Conservation (phyloP, 2,888 invertebrate species). For the Hofmannophila pseudospretella region DNA sequence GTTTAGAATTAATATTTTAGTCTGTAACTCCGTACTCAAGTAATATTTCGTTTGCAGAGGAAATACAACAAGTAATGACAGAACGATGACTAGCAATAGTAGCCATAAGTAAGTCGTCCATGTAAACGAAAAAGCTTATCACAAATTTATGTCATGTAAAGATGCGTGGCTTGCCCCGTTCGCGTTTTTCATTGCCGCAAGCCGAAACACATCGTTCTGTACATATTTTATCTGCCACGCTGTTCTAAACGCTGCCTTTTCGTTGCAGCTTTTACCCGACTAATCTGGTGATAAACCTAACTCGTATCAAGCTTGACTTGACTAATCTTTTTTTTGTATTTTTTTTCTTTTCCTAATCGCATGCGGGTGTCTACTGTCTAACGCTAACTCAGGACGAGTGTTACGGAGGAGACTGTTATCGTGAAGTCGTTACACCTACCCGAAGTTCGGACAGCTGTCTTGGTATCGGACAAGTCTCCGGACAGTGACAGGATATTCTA, state of each 20-base stretch:
- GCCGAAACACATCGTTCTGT: constrained; percentile 39
- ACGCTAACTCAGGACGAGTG: constrained; percentile 43
- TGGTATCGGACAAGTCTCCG: constrained; percentile 25
- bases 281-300: background rate
- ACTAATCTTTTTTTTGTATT: constrained; percentile 20
- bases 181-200: constrained; percentile 19
- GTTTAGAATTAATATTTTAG: constrained; percentile 15
- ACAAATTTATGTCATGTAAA: constrained; percentile 2
- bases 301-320: constrained; percentile 11
- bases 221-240: constrained; percentile 23
- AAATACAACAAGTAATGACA: constrained; percentile 55
- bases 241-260: background rate
- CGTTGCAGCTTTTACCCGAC: background rate
- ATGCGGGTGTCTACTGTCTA: constrained; percentile 45
- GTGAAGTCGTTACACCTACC: constrained; percentile 57
- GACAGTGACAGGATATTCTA: constrained; percentile 28
- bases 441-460: constrained; percentile 51
- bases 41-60: constrained; percentile 60
- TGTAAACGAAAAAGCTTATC: constrained; percentile 5
- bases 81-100: constrained; percentile 63
- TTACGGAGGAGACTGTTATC: constrained; percentile 52
- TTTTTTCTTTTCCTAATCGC: constrained; percentile 38
- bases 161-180: constrained; percentile 26
- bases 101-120: constrained; percentile 57
- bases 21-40: constrained; percentile 22